These are phyloP conservation scores for Acromyrmex heyeri DNA, from an alignment of 1,140 invertebrate species.

Conservation along the genomic window DNA sequence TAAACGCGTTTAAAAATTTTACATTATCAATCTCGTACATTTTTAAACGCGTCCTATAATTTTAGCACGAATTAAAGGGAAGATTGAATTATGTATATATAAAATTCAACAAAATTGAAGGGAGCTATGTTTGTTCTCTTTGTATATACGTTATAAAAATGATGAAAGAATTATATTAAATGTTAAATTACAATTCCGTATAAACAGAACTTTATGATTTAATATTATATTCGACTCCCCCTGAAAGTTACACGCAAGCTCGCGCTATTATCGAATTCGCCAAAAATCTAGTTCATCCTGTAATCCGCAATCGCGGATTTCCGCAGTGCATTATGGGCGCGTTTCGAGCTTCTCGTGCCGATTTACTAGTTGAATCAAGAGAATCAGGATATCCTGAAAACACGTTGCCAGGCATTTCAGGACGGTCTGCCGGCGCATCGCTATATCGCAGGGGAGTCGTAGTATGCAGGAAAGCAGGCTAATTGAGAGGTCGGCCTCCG, in stretches of 20 bases:
- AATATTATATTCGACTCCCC: background rate
- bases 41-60: too few species aligned
- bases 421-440: conserved; percentile 43
- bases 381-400: conserved; percentile 59
- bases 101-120: too few species aligned
- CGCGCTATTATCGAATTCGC: conserved; percentile 13
- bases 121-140: too few species aligned
- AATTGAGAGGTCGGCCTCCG: conserved; percentile 75
- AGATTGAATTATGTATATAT: too few species aligned
- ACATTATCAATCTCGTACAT: too few species aligned
- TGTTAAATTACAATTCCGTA: background rate
- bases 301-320: conserved; percentile 52
- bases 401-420: conserved; percentile 9
- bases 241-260: background rate
- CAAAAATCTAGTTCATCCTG: conserved; percentile 24
- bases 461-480: conserved; percentile 67
- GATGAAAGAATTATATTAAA: background rate
- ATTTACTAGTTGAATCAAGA: conserved; percentile 59
- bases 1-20: too few species aligned
- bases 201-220: background rate
- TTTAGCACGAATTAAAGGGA: too few species aligned
- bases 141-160: background rate
- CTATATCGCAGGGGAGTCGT: conserved; percentile 65
- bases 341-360: conserved; percentile 23
- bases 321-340: conserved; percentile 23